Evolutionary conservation across 2,797 vertebrate genomes (phyloP), one percentile per base, ranked within the genome.

Genomic region (Eremophila alpestris): DNA sequence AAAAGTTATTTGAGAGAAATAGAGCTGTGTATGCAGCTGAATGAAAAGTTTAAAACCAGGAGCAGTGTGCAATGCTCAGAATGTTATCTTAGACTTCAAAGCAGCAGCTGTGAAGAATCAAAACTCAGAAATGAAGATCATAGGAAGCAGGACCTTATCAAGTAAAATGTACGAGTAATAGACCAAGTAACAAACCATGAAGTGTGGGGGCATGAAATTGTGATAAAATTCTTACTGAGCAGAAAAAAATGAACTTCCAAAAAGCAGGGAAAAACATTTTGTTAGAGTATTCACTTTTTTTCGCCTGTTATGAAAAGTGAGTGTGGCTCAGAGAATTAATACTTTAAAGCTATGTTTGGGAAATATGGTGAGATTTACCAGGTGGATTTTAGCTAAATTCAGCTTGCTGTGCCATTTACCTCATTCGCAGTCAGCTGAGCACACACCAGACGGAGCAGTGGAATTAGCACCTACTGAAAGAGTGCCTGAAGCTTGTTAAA

Each of bases 61-160:
- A 84, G 90, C 95, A 94, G 67, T 38, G 16, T 71, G 87, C 67
- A 62, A 58, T 80, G 70, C 76, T 87, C 41, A 64, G 43, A 94
- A 94, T 83, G 85, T 97, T 97, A 97, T 97, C 97, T 94, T 83
- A 56, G 49, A 87, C 96, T 97, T 97, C 96, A 97, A 94, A 97
- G 97, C 89, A 95, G 87, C 97, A 96, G 77, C 96, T 97, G 95
- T 85, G 85, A 97, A 93, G 86, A 97, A 93, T 95, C 91, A 95
- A 90, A 96, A 85, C 81, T 94, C 82, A 84, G 54, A 96, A 96
- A 92, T 89, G 7, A 92, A 21, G 96, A 96, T 96, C 95, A 95
- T 86, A 97, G 88, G 79, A 97, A 95, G 82, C 71, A 90, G 93
- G 91, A 85, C 93, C 80, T 96, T 97, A 97, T 96, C 94, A 90